Evolutionary conservation across 37 sponge, comb jelly and placozoan genomes (phyloP).

Genomic region (Ephydatia muelleri): DNA sequence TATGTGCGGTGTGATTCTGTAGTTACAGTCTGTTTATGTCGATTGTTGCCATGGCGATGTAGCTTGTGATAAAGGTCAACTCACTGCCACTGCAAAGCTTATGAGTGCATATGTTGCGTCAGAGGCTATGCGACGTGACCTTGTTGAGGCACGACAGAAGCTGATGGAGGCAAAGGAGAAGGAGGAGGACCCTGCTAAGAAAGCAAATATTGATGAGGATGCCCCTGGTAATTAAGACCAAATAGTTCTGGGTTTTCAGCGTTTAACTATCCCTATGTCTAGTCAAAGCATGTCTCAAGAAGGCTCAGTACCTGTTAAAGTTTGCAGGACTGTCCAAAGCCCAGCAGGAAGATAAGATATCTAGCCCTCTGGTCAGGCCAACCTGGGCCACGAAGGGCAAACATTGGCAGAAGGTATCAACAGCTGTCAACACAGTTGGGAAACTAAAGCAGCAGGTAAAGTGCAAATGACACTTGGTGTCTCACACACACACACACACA

Average conservation of each 20-base stretch:
- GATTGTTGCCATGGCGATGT: background rate
- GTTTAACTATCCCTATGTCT: background rate
- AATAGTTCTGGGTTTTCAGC: background rate
- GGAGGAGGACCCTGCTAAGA: constrained; percentile 32
- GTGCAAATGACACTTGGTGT: background rate
- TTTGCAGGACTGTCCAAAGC: constrained; percentile 80
- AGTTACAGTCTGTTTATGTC: constrained; percentile 1
- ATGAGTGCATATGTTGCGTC: constrained; percentile 62
- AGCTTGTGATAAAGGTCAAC: background rate
- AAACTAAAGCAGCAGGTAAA: constrained; percentile 45
- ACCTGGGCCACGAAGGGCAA: constrained; percentile 43
- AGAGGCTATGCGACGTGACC: constrained; percentile 70
- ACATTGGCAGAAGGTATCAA: constrained; percentile 58
- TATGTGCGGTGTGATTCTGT: constrained; percentile 11
- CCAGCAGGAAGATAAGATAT: background rate
- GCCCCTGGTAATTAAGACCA: constrained; percentile 37
- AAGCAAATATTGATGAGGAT: constrained; percentile 48
- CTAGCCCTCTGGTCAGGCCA: constrained; percentile 22
- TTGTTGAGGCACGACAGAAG: constrained; percentile 83
- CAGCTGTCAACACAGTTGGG: constrained; percentile 37
- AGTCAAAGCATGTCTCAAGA: constrained; percentile 66
- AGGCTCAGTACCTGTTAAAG: constrained; percentile 85
- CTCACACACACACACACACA: too few species aligned
- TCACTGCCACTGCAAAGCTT: constrained; percentile 27
- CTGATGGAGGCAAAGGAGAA: constrained; percentile 38